A percentile compares a stretch with the other conserved stretches of the same genome.
Evolutionary conservation across 2,113 vertebrate genomes (phyloP).

Genomic region (Callaeas wilsoni): DNA sequence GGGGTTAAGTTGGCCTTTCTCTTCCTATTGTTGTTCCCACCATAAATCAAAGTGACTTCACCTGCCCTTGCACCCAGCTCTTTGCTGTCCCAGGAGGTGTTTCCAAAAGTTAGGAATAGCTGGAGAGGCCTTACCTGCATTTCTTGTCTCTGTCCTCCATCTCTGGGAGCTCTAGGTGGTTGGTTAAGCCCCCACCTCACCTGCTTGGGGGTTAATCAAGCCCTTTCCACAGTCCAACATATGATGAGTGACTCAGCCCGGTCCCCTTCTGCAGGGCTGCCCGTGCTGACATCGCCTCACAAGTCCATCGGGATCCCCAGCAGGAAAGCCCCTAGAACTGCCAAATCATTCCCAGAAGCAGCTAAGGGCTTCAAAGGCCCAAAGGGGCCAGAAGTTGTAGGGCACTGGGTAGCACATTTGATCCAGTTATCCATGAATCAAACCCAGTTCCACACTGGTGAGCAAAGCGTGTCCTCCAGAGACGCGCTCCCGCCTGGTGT

Average conservation of each 20-base stretch:
- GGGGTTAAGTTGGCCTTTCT: neutral
- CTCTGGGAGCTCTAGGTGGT: neutral
- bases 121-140: constrained; percentile 24
- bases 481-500: neutral
- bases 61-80: neutral
- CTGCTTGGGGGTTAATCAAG: neutral
- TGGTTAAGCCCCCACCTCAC: neutral
- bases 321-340: neutral
- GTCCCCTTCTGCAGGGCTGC: neutral
- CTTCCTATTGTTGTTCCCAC: neutral
- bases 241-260: neutral
- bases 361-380: neutral
- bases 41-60: neutral
- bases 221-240: neutral
- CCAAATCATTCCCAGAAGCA: neutral
- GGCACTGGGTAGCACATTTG: neutral
- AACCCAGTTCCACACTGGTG: neutral
- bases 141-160: neutral
- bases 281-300: neutral
- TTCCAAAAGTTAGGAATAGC: neutral
- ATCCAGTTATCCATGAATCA: neutral
- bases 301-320: neutral
- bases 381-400: neutral
- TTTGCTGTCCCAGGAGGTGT: neutral
- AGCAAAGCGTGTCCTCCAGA: constrained; percentile 5